A percentile compares a stretch with the other conserved stretches of the same genome.
Evolutionary conservation across 2,797 vertebrate species (phyloP).

Genomic region (Parauchenoglanis punctatus): DNA sequence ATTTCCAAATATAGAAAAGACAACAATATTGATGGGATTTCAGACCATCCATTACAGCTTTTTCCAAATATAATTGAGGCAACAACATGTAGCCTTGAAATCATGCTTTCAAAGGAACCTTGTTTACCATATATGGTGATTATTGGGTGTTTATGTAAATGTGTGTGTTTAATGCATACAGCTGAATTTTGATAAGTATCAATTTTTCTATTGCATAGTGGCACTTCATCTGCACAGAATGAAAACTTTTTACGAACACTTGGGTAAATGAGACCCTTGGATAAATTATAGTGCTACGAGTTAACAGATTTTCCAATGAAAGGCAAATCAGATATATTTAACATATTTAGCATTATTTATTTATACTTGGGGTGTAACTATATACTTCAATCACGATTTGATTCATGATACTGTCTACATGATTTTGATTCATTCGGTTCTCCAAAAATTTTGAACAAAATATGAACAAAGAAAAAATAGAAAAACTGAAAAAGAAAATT

Average conservation of each 20-base stretch:
- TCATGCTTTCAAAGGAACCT: neutral
- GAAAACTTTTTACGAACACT: neutral
- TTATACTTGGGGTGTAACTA: neutral
- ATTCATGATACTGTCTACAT: neutral
- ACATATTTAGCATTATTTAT: neutral
- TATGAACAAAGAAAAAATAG: neutral
- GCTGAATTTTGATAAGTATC: neutral
- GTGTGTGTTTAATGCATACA: neutral
- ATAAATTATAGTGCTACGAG: neutral
- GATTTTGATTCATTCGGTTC: neutral
- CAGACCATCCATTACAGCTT: neutral
- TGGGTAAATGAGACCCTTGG: neutral
- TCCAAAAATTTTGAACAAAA: neutral
- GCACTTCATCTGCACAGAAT: neutral
- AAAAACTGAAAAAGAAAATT: neutral
- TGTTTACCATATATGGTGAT: neutral
- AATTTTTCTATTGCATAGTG: neutral
- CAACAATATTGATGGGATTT: neutral
- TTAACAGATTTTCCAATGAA: neutral
- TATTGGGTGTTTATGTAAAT: neutral
- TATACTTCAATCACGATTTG: neutral
- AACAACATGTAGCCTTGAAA: neutral
- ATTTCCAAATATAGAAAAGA: neutral
- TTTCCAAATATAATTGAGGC: neutral
- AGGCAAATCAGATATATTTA: neutral